Percentiles rank a stretch among this genome's conserved stretches.
Conservation (phyloP, 2,113 vertebrate genomes). For the Pelmatolapia mariae region DNA sequence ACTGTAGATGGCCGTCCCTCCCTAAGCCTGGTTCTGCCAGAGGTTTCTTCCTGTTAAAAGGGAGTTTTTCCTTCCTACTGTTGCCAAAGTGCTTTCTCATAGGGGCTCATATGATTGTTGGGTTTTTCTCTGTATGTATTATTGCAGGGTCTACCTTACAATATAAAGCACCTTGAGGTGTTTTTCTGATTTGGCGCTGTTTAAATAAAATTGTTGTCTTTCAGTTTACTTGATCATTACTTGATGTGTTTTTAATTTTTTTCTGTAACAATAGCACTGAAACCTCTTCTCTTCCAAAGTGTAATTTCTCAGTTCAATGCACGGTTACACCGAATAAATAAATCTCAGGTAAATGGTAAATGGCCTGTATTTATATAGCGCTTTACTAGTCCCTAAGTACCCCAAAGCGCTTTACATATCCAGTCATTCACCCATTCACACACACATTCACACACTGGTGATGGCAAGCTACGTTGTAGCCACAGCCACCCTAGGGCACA, state of each 20-base stretch:
- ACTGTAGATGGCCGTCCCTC: fast-evolving
- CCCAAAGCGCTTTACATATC: too few species aligned
- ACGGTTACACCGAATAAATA: fast-evolving
- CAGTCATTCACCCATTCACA: too few species aligned
- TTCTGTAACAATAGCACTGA: background rate
- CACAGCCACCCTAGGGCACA: too few species aligned
- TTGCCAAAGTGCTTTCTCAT: fast-evolving
- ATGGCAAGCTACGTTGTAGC: too few species aligned
- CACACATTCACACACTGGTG: too few species aligned
- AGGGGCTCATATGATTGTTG: fast-evolving
- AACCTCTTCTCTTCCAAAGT: background rate
- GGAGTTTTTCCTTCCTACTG: background rate
- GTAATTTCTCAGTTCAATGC: background rate
- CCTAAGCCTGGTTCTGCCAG: fast-evolving
- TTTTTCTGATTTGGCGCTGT: fast-evolving
- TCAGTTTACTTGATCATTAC: background rate
- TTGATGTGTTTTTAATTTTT: background rate
- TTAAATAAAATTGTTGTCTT: background rate
- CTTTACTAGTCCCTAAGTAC: too few species aligned
- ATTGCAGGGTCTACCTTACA: background rate
- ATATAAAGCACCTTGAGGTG: background rate
- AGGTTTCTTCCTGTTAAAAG: background rate
- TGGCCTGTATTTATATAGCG: too few species aligned
- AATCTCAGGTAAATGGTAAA: background rate
- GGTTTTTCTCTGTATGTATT: background rate